phyloP scores from a whole-genome alignment of 2,113 vertebrate genomes.

The Nibea albiflora region DNA sequence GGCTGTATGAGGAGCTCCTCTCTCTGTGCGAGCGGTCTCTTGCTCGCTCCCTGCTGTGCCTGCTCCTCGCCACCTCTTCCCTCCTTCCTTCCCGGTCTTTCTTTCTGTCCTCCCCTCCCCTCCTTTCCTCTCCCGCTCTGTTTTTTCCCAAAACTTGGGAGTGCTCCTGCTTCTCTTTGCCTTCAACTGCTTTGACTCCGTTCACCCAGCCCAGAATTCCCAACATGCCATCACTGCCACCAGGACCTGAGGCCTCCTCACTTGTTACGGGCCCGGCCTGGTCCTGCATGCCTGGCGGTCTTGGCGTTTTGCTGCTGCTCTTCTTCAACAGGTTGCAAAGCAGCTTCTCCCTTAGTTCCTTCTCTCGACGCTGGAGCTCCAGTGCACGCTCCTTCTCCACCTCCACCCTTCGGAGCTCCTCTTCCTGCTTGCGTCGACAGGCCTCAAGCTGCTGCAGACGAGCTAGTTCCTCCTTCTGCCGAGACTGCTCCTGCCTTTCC shows the following conservation, averaged over 20 bases:
- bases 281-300: slow-evolving; percentile 80
- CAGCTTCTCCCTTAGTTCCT: slow-evolving; percentile 88
- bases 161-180: slow-evolving; percentile 37
- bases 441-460: slow-evolving; percentile 87
- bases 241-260: slow-evolving; percentile 25
- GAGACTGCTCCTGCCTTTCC: slow-evolving; percentile 82
- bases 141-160: slow-evolving; percentile 51
- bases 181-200: slow-evolving; percentile 45
- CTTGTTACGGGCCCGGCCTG: slow-evolving; percentile 55
- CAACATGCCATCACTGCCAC: slow-evolving; percentile 16
- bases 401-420: slow-evolving; percentile 91
- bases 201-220: slow-evolving; percentile 57
- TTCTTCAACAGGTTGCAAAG: slow-evolving; percentile 88
- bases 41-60: slow-evolving; percentile 54
- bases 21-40: slow-evolving; percentile 44
- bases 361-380: slow-evolving; percentile 89
- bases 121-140: slow-evolving; percentile 69
- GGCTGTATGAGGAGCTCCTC: slow-evolving; percentile 62
- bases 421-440: slow-evolving; percentile 87
- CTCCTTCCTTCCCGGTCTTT: slow-evolving; percentile 69
- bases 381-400: slow-evolving; percentile 91
- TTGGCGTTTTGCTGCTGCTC: slow-evolving; percentile 70
- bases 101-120: slow-evolving; percentile 51
- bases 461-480: slow-evolving; percentile 82
- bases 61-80: slow-evolving; percentile 74